These are phyloP conservation scores for Gymnobelideus leadbeateri DNA, from an alignment of 2,113 vertebrate species.

Conservation along the genomic window DNA sequence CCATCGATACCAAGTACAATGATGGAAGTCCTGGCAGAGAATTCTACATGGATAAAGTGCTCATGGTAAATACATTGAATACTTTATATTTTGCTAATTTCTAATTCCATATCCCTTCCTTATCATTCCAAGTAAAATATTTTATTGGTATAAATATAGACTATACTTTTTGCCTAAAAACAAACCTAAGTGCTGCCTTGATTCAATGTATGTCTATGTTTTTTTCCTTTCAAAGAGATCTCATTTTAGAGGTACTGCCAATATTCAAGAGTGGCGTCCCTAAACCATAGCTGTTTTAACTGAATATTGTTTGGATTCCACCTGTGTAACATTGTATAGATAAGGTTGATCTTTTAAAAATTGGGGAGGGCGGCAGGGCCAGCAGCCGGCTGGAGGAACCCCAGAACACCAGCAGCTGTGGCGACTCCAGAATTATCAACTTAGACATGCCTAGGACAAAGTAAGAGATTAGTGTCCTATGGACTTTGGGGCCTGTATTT, in stretches of 20 bases:
- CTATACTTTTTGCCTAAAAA: background rate
- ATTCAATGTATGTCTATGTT: background rate
- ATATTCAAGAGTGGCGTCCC: background rate
- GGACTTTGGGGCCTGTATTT: too few relatives aligned
- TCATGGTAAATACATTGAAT: constrained; percentile 90
- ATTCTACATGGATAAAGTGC: constrained; percentile 99
- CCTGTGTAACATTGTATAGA: background rate
- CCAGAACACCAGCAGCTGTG: too few relatives aligned
- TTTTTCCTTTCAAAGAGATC: background rate
- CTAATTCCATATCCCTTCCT: background rate
- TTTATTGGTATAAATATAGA: background rate
- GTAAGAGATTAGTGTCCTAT: too few relatives aligned
- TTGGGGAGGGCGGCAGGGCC: background rate
- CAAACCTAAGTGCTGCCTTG: background rate
- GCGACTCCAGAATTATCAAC: too few relatives aligned
- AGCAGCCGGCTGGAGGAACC: too few relatives aligned
- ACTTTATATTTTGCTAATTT: background rate
- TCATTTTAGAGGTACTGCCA: background rate
- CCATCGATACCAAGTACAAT: constrained; percentile 98
- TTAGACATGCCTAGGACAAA: too few relatives aligned
- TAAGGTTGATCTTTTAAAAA: background rate
- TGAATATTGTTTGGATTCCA: constrained; percentile 23
- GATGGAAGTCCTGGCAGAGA: constrained; percentile 96
- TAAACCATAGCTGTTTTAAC: background rate
- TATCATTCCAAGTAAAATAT: background rate